These are phyloP conservation scores for Chiloscyllium plagiosum DNA, from an alignment of 2,113 vertebrate genomes.

Conservation along the genomic window DNA sequence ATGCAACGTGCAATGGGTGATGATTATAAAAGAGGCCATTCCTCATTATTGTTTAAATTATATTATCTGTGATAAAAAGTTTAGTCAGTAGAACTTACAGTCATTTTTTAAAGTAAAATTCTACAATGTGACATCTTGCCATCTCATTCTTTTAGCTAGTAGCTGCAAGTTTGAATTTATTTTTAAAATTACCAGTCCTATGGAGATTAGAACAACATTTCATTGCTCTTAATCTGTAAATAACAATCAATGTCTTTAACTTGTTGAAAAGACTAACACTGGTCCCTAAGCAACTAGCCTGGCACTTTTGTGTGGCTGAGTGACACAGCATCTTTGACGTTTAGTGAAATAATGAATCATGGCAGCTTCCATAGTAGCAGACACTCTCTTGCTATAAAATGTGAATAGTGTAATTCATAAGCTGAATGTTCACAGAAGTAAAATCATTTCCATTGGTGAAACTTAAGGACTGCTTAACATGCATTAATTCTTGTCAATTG, in stretches of 20 bases:
- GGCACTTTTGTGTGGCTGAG: background rate
- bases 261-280: background rate
- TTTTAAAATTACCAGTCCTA: too few relatives aligned
- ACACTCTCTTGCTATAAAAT: too few relatives aligned
- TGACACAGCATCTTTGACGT: background rate
- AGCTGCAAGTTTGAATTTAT: too few relatives aligned
- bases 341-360: background rate
- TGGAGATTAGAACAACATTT: background rate
- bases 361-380: background rate
- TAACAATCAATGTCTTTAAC: background rate
- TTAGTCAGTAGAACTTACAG: too few relatives aligned
- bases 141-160: too few relatives aligned
- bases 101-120: too few relatives aligned
- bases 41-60: too few relatives aligned
- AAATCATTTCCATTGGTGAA: background rate
- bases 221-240: background rate
- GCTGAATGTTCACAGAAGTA: background rate
- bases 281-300: background rate
- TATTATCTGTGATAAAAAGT: too few relatives aligned
- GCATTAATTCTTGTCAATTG: background rate
- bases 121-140: too few relatives aligned
- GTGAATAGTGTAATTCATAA: background rate
- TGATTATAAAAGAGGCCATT: too few relatives aligned
- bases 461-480: background rate
- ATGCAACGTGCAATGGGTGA: too few relatives aligned